Evolutionary conservation across 2,888 invertebrate genomes (phyloP).

Genomic region (Acronicta psi): DNA sequence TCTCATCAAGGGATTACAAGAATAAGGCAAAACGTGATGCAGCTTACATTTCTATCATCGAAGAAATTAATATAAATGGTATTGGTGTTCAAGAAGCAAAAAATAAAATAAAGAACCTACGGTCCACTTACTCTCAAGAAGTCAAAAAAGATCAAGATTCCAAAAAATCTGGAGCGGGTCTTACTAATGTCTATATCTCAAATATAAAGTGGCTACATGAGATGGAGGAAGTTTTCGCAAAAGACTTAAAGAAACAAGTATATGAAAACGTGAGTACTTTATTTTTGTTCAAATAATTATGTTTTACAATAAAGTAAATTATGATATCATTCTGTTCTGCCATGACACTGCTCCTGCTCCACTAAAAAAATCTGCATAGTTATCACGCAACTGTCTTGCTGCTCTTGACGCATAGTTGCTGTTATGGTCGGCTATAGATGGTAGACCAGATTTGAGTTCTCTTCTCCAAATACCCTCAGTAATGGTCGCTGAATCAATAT

Average conservation of each 20-base stretch:
- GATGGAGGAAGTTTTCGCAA: constrained; percentile 36
- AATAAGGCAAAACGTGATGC: constrained; percentile 31
- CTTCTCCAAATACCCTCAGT: too few relatives aligned
- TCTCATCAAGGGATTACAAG: constrained; percentile 7
- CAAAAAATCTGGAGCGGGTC: constrained; percentile 40
- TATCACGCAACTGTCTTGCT: too few relatives aligned
- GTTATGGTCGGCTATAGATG: too few relatives aligned
- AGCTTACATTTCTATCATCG: constrained; percentile 9
- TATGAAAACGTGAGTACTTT: too few relatives aligned
- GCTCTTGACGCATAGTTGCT: too few relatives aligned
- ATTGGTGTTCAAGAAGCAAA: constrained; percentile 8
- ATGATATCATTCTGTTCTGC: too few relatives aligned
- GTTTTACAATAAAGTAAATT: too few relatives aligned
- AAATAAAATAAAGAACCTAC: constrained; percentile 13
- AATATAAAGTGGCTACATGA: constrained; percentile 40
- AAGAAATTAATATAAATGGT: constrained; percentile 10
- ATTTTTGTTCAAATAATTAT: too few relatives aligned
- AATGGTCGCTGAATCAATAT: too few relatives aligned
- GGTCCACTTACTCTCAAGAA: constrained; percentile 40
- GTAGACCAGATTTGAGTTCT: too few relatives aligned
- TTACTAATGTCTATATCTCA: constrained; percentile 35
- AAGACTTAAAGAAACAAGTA: constrained; percentile 17
- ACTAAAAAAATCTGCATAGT: too few relatives aligned
- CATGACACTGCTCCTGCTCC: too few relatives aligned
- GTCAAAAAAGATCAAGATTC: constrained; percentile 25